Conservation (phyloP, 2,888 invertebrate species). For the Hypselothyrea guttata region DNA sequence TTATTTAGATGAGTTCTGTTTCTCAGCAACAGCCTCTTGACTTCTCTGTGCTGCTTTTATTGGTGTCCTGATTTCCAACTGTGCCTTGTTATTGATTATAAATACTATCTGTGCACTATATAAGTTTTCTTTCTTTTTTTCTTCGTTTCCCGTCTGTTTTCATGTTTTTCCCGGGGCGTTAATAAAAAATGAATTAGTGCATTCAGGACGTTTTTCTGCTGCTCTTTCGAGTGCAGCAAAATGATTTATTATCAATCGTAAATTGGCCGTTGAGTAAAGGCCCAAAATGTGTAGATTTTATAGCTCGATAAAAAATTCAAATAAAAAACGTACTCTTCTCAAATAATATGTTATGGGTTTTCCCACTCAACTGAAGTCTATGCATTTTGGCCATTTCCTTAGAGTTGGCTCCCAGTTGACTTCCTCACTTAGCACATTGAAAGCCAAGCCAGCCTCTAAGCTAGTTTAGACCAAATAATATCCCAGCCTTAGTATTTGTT, state of each 20-base stretch:
- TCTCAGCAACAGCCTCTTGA: constrained; percentile 26
- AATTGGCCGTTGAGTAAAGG: constrained; percentile 54
- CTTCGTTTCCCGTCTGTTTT: no score
- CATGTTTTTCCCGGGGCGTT: constrained; percentile 48
- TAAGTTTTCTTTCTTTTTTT: constrained; percentile 21
- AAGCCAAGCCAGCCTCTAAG: constrained; percentile 17
- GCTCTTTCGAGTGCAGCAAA: constrained; percentile 11
- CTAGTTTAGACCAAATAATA: constrained; percentile 70
- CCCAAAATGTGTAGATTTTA: constrained; percentile 50
- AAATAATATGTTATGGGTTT: neutral
- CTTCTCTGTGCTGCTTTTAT: constrained; percentile 47
- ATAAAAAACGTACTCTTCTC: neutral
- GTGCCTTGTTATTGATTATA: constrained; percentile 67
- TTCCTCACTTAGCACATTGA: constrained; percentile 63
- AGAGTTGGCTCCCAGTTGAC: constrained; percentile 50
- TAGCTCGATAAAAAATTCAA: constrained; percentile 42
- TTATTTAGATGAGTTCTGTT: constrained; percentile 67
- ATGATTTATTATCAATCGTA: constrained; percentile 74
- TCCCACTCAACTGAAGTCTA: constrained; percentile 4
- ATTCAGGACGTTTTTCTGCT: constrained; percentile 41
- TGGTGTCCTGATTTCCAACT: constrained; percentile 75
- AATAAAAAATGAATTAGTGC: constrained; percentile 76
- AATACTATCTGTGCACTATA: constrained; percentile 16
- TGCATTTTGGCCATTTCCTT: constrained; percentile 19
- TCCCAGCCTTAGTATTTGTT: constrained; percentile 61